These are phyloP conservation scores for Himalopsyche phryganea DNA, from an alignment of 1,140 invertebrate species.

Conservation along the genomic window DNA sequence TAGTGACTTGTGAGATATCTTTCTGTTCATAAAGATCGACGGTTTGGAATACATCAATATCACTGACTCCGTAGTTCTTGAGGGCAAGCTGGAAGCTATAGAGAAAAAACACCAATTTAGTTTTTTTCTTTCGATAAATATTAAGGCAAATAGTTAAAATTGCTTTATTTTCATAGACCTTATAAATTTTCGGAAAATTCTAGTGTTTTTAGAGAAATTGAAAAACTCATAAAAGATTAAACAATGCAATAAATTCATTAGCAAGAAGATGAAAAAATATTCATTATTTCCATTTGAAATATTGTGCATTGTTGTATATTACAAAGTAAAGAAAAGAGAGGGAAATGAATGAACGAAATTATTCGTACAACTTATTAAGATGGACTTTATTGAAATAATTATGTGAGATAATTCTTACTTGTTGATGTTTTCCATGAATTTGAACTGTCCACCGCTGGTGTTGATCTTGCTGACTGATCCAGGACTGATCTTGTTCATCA, in stretches of 20 bases:
- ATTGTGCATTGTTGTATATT: too few relatives aligned
- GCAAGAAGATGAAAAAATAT: too few relatives aligned
- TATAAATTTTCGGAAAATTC: too few relatives aligned
- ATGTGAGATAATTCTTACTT: conserved; percentile 64
- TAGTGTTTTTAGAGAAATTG: too few relatives aligned
- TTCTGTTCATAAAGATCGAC: conserved; percentile 94
- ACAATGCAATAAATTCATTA: too few relatives aligned
- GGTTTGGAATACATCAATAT: conserved; percentile 94
- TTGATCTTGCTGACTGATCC: conserved; percentile 83
- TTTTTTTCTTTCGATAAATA: conserved; percentile 6
- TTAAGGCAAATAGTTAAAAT: conserved; percentile 3
- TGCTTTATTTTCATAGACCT: background rate
- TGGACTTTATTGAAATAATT: too few relatives aligned
- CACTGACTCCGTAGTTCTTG: conserved; percentile 83
- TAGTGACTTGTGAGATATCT: conserved; percentile 90
- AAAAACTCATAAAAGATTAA: too few relatives aligned
- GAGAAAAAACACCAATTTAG: conserved; percentile 8
- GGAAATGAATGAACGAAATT: too few relatives aligned
- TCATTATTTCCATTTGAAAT: too few relatives aligned
- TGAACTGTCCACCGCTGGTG: conserved; percentile 85
- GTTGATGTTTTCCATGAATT: conserved; percentile 95
- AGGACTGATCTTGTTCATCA: conserved; percentile 86
- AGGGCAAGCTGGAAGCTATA: conserved; percentile 86
- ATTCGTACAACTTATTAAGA: too few relatives aligned
- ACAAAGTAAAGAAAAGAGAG: too few relatives aligned